Evolutionary conservation across 2,797 vertebrate genomes (phyloP).

Genomic region (Amphiprion clarkii): DNA sequence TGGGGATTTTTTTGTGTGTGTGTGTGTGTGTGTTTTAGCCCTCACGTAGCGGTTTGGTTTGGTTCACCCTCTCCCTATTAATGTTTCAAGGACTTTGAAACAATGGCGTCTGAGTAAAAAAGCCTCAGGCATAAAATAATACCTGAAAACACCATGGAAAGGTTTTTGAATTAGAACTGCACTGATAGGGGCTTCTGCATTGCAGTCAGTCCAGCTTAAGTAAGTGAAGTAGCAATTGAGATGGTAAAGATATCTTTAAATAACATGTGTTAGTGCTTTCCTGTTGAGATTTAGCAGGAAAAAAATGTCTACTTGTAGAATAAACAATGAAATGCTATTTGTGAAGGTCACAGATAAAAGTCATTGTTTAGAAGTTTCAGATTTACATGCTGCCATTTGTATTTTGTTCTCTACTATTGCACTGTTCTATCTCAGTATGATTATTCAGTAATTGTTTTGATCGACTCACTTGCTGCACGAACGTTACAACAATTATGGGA

Average conservation of each 20-base stretch:
- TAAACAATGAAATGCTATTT: conserved; percentile 5
- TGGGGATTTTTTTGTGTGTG: conserved; percentile 7
- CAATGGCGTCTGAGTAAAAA: conserved; percentile 21
- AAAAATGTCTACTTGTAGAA: neutral
- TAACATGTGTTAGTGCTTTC: conserved; percentile 21
- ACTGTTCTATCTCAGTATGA: neutral
- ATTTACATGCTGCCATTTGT: conserved; percentile 1
- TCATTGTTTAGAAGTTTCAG: neutral
- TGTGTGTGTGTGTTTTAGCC: conserved; percentile 26
- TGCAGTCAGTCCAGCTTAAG: conserved; percentile 24
- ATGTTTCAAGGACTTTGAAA: conserved; percentile 36
- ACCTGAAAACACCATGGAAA: conserved; percentile 34
- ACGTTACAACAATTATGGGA: neutral
- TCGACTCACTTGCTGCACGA: too few species aligned
- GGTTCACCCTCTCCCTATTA: conserved; percentile 20
- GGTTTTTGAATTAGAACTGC: conserved; percentile 26
- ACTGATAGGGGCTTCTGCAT: conserved; percentile 21
- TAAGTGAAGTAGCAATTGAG: conserved; percentile 33
- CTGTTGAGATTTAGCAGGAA: neutral
- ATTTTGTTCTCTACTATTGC: neutral
- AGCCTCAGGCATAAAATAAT: conserved; percentile 27
- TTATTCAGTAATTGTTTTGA: neutral
- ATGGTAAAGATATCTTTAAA: conserved; percentile 27
- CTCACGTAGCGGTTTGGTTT: neutral
- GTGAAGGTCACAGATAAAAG: conserved; percentile 4